A percentile compares a stretch with the other conserved stretches of the same genome.
These are phyloP conservation scores for Phortica okadai DNA, from an alignment of 2,888 invertebrate genomes.

Conservation along the genomic window DNA sequence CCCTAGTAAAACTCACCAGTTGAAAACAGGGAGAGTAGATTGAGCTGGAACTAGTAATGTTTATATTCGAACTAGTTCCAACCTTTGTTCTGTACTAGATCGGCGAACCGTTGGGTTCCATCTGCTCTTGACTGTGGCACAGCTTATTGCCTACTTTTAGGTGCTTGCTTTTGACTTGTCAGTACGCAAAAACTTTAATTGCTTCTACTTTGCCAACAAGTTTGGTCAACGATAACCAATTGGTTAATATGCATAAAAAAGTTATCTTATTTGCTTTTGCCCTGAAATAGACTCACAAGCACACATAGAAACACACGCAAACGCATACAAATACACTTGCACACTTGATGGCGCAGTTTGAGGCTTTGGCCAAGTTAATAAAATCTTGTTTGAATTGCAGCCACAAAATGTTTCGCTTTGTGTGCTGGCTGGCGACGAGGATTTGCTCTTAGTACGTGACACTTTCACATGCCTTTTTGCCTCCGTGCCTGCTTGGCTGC, in stretches of 20 bases:
- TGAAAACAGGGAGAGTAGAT: too few relatives aligned
- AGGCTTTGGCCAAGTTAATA: slow-evolving; percentile 15
- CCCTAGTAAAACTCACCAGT: too few relatives aligned
- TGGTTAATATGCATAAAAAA: background rate
- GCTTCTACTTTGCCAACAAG: background rate
- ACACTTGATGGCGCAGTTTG: background rate
- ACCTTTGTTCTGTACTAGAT: too few relatives aligned
- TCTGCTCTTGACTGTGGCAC: too few relatives aligned
- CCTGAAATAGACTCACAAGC: background rate
- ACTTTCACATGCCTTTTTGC: background rate
- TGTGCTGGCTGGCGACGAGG: background rate
- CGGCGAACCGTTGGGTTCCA: too few relatives aligned
- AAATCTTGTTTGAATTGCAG: slow-evolving; percentile 13
- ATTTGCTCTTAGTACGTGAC: slow-evolving; percentile 1
- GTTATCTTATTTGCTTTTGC: background rate
- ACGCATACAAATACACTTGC: background rate
- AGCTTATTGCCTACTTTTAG: slow-evolving; percentile 14
- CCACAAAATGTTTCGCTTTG: background rate
- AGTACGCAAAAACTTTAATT: slow-evolving; percentile 9
- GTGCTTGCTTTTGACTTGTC: background rate
- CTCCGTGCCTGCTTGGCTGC: background rate
- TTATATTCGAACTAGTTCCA: too few relatives aligned
- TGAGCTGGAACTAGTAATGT: too few relatives aligned
- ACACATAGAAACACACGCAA: background rate
- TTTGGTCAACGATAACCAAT: background rate